Evolutionary conservation across 2,797 vertebrate genomes (phyloP).

Genomic region (Tenualosa ilisha): DNA sequence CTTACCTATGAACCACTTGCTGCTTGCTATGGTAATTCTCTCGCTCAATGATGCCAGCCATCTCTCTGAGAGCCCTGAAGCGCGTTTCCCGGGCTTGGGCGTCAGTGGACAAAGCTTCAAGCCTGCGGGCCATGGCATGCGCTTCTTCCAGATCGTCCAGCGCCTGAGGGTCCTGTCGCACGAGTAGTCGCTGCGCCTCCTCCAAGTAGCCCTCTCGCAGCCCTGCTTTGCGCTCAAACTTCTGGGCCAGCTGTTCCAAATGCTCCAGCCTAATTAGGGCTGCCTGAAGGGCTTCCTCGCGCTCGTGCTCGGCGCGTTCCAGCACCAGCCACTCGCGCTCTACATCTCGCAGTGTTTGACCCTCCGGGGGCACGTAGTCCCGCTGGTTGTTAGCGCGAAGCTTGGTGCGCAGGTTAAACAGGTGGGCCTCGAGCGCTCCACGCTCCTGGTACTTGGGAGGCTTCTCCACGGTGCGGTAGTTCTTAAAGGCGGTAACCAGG

Average conservation of each 20-base stretch:
- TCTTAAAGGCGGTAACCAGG: slow-evolving; percentile 81
- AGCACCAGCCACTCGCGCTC: slow-evolving; percentile 80
- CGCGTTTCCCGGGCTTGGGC: slow-evolving; percentile 79
- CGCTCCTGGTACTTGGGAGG: slow-evolving; percentile 86
- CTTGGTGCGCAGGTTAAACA: slow-evolving; percentile 84
- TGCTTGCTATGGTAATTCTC: slow-evolving; percentile 82
- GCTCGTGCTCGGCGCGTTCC: slow-evolving; percentile 81
- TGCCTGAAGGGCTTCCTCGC: slow-evolving; percentile 78
- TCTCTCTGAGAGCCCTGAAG: slow-evolving; percentile 78
- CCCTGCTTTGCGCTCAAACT: slow-evolving; percentile 81
- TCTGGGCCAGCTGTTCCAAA: slow-evolving; percentile 84
- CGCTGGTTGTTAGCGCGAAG: slow-evolving; percentile 83
- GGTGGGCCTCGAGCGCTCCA: slow-evolving; percentile 82
- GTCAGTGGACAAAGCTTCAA: slow-evolving; percentile 82
- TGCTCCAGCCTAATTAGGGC: slow-evolving; percentile 80
- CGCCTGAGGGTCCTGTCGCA: slow-evolving; percentile 68
- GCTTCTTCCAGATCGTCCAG: slow-evolving; percentile 67
- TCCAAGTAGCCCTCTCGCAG: slow-evolving; percentile 83
- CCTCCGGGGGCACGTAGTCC: slow-evolving; percentile 80
- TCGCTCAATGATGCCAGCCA: slow-evolving; percentile 71
- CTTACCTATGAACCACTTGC: slow-evolving; percentile 74
- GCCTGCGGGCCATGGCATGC: slow-evolving; percentile 75
- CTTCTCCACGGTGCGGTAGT: slow-evolving; percentile 84
- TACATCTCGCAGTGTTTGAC: slow-evolving; percentile 77
- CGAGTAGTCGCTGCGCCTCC: slow-evolving; percentile 76